Base-by-base conservation (phyloP, 2,113 vertebrate genomes). In the Sarotherodon lohbergeri region DNA sequence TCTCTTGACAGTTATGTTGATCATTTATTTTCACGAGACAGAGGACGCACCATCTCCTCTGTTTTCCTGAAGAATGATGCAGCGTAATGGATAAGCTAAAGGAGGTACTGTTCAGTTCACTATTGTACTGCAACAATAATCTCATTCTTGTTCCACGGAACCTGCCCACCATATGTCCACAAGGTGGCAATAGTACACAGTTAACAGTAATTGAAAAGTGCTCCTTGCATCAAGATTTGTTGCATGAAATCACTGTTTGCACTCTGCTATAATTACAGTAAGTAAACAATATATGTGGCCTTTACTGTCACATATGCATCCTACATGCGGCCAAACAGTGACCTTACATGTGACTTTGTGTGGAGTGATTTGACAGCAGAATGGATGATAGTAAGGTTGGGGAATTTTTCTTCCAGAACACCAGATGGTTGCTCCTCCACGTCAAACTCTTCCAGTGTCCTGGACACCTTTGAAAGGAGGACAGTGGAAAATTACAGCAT, bases 371-470 rank as follows among this genome's bases (percentile, higher is more conserved):
- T 97, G 7, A 98, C 98, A 78, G 91, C 96, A 76, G 97, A 99
- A 29, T 97, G 97, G 90, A 98, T 95, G 71, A 99, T 96, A 87
- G 95, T 97, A 85, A 99, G 96, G 91, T 98, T 99, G 29, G 97
- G 96, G 88, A 96, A 97, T 81, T 95, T 97, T 39, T 96, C 96
- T 94, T 97, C 95, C 91, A 99, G 90, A 3, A 97, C 57, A 88
- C 93, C 96, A 90, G 95, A 95, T 17, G 96, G 96, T 57, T 95
- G 96, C 90, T 99, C 98, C 95, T 98, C 98, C 4, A 99, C 96
- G 82, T 97, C 97, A 94, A 99, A 99, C 85, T 99, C 98, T 92
- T 99, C 98, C 79, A 99, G 91, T 2, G 93, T 96, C 95, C 95
- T 97, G 16, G 98, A 98, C 41, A 99, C 96, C 99, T 99, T 88